Conservation (phyloP, 1,140 invertebrate genomes). For the Plodia interpunctella region DNA sequence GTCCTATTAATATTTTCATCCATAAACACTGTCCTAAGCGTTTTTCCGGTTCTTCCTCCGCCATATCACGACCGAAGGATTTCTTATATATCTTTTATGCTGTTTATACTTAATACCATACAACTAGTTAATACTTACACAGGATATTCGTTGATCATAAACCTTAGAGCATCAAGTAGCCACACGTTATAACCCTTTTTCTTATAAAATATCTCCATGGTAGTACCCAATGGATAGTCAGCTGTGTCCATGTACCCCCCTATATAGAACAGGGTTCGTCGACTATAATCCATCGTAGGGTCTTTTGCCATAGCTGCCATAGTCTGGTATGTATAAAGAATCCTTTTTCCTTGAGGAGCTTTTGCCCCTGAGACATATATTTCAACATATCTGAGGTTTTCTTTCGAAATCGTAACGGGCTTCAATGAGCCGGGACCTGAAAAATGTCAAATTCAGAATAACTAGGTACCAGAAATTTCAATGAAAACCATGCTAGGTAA, state of each 20-base stretch:
- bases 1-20: no score
- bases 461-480: no score
- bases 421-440: slow-evolving; percentile 50
- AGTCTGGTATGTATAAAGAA: background rate
- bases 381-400: slow-evolving; percentile 38
- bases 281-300: slow-evolving; percentile 6
- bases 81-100: no score
- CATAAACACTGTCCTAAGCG: no score
- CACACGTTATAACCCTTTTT: background rate
- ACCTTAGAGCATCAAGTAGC: background rate
- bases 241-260: slow-evolving; percentile 1
- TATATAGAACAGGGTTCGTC: background rate
- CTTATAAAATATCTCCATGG: background rate
- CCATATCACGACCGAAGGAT: no score
- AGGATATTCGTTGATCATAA: slow-evolving; percentile 31
- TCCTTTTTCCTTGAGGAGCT: slow-evolving; percentile 10
- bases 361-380: slow-evolving; percentile 26
- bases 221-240: background rate
- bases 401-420: slow-evolving; percentile 39
- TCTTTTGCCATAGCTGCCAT: background rate
- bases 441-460: no score
- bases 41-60: no score
- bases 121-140: no score
- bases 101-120: no score
- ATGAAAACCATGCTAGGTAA: no score